Percentiles rank a stretch among this genome's conserved stretches.
phyloP scores from a whole-genome alignment of 1,140 invertebrate species.

The Drosophila ironensis region DNA sequence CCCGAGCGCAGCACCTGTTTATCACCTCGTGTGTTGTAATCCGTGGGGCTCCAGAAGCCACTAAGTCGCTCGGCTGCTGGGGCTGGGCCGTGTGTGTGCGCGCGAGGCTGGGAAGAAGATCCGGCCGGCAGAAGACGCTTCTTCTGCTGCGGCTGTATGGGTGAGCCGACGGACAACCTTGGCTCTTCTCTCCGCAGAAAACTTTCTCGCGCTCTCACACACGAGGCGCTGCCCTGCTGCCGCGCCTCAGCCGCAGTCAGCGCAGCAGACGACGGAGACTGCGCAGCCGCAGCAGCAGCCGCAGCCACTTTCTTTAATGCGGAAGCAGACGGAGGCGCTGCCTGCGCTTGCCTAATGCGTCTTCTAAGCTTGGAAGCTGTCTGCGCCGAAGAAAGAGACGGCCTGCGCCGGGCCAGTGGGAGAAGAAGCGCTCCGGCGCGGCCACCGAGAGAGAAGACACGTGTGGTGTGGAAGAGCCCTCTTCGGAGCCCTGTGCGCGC shows the following conservation, averaged over 20 bases:
- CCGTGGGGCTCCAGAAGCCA: conserved; percentile 61
- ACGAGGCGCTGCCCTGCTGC: conserved; percentile 28
- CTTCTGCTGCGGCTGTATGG: conserved; percentile 4
- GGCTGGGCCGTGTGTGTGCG: conserved; percentile 4
- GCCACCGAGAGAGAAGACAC: conserved; percentile 39
- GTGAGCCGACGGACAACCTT: conserved; percentile 64
- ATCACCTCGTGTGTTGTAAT: conserved; percentile 78
- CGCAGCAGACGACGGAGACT: conserved; percentile 12
- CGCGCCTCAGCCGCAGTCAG: too few species aligned
- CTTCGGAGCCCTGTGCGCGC: conserved; percentile 4
- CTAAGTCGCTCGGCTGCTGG: conserved; percentile 5
- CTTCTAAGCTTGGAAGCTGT: conserved; percentile 47
- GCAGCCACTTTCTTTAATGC: conserved; percentile 73
- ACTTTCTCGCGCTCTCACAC: conserved; percentile 67
- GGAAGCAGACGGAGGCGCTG: conserved; percentile 69
- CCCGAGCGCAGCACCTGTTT: conserved; percentile 69
- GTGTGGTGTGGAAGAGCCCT: conserved; percentile 41
- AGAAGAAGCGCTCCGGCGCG: too few species aligned
- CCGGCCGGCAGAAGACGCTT: conserved; percentile 23
- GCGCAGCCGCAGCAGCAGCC: conserved; percentile 21
- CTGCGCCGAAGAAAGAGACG: conserved; percentile 1
- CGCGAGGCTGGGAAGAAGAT: conserved; percentile 35
- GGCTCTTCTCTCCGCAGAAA: conserved; percentile 42
- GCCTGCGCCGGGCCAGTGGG: background rate
- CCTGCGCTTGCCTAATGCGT: conserved; percentile 48